Evolutionary conservation across 1,140 invertebrate species (phyloP), one percentile per base, ranked within the genome.

Genomic region (Hylaeus anthracinus): DNA sequence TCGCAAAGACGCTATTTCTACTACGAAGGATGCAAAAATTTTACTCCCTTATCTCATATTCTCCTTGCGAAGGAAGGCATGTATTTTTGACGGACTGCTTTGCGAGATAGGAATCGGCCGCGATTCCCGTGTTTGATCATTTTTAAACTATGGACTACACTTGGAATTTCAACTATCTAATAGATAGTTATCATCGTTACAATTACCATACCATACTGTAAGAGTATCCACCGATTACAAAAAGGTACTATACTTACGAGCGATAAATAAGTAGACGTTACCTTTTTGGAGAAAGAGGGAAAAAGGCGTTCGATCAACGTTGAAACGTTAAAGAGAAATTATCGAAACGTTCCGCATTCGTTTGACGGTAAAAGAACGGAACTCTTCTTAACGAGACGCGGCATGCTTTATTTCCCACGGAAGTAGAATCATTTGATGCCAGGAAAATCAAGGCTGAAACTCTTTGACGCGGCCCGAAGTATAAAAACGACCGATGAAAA

Each of bases 11-110:
- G 5, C 45, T 15, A 60, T 4, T 14, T n/a, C 9, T 6, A 45
- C 58, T 53, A 26, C 48, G 14, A 74, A 79, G 43, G 64, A 79
- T 72, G 69, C 71, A 41, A 75, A 72, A 56, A 85, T 76, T 56
- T 60, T 72, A 41, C 63, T 69, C 56, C 45, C 73, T 70, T 69
- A 64, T 85, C 72, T 85, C 64, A 60, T 76, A 85, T 85, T 56
- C 70, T 55, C 69, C 64, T 81, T 71, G 73, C 26, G 43, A 69
- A 12, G n/a, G 37, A 53, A 51, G 43, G 58, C 45, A 5, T 69
- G 71, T 76, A 77, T 77, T 41, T 39, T 1, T 51, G 12, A 48
- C 56, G 43, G n/a, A 70, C 14, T 45, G 45, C 43, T 67, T 63
- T 43, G 43, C 12, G 26, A 6, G 43, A 79, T 79, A 26, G 64